These are phyloP conservation scores for Spatulosminthurus flaviceps DNA, from an alignment of 2,888 invertebrate species.

Conservation along the genomic window DNA sequence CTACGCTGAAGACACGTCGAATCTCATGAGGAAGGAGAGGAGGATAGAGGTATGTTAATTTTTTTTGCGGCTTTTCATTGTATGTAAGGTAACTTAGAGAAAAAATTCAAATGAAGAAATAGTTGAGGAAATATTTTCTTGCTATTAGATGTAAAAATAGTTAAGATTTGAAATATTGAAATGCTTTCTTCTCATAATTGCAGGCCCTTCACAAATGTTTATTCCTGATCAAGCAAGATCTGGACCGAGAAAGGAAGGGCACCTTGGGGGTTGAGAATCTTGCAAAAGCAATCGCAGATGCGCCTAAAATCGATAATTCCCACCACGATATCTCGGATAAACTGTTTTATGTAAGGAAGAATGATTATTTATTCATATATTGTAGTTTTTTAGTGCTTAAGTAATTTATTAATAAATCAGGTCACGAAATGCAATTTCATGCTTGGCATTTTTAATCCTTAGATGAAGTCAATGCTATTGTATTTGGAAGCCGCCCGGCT, in stretches of 20 bases:
- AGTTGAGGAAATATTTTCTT: no score
- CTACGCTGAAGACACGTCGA: conserved; percentile 92
- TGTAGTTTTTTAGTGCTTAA: background rate
- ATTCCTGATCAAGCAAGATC: conserved; percentile 84
- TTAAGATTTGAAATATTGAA: no score
- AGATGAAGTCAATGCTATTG: conserved; percentile 93
- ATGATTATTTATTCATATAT: background rate
- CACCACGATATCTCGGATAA: conserved; percentile 92
- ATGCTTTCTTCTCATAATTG: conserved; percentile 63
- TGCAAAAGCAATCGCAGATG: conserved; percentile 85
- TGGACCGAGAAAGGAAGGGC: conserved; percentile 88
- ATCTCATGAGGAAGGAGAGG: conserved; percentile 91
- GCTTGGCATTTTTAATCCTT: conserved; percentile 64
- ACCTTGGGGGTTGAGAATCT: conserved; percentile 89
- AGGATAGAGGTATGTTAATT: conserved; percentile 75
- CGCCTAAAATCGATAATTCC: conserved; percentile 86
- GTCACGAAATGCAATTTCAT: background rate
- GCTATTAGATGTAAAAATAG: no score
- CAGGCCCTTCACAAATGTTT: conserved; percentile 84
- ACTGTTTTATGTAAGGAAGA: conserved; percentile 82
- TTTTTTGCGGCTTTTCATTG: no score
- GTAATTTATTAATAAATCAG: no score
- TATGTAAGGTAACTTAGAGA: no score
- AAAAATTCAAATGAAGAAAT: no score
- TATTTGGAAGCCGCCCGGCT: conserved; percentile 90